Base-by-base conservation (phyloP, 1,140 invertebrate genomes). In the Drosophila repleta region DNA sequence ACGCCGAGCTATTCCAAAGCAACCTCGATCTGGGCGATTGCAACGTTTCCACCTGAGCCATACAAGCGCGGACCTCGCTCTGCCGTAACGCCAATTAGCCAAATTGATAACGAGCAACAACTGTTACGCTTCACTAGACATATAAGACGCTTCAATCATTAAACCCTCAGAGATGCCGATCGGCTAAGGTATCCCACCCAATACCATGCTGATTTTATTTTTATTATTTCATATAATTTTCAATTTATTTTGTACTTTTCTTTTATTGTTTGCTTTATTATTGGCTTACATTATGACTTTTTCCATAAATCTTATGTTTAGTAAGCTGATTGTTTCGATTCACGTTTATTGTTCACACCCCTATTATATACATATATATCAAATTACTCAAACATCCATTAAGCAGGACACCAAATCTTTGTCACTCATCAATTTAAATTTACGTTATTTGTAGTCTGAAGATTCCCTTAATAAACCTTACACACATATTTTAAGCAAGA, bases 1-100 rank as follows among this genome's bases (percentile, higher is more conserved):
- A 85, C 37, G 63, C 63, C 52, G 60, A 91, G 63, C 67, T 92
- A 21, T 91, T 91, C 67, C 72, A 87, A 52, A 69, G 64, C 76
- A 90, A 87, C 70, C 70, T 89, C 18, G 85, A 91, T 51, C 62
- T 90, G 26, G 78, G 76, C 64, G 71, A 67, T 41, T 83, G 76
- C 60, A 87, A 64, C 52, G 18, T 43, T 13, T 46, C 55, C 41
- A 60, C 55, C 15, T 57, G 71, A 73, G 15, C 26, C 49, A 32
- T 8, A 52, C n/a, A 8, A 52, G 24, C 15, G 58, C 29, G 53
- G 32, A 56, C 39, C 2, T 46, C 26, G 49, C 57, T 43, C 45
- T 48, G 29, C 32, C 51, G 46, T 49, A 66, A 60, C 52, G 55
- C 35, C 51, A 56, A 61, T 73, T 87, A 87, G 82, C 83, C 79